Evolutionary conservation across 2,797 vertebrate genomes (phyloP), one percentile per base, ranked within the genome.

Genomic region (Diplodus sargus): DNA sequence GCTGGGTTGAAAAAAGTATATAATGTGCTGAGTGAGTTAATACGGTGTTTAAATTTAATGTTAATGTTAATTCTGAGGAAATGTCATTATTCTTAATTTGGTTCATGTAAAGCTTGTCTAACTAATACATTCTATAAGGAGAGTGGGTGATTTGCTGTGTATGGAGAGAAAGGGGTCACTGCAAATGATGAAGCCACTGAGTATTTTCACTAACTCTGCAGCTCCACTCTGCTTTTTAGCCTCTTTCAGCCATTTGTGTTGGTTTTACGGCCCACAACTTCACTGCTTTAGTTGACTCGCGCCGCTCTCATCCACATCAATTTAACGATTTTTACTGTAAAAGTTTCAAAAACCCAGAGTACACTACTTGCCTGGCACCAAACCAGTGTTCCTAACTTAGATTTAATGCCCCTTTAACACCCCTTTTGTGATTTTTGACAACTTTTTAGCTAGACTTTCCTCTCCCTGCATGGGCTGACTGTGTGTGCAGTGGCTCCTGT

Each of bases 1-100:
- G 45, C n/a, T 23, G 67, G 12, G 69, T 2, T 74, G 43, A 51
- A 81, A 70, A 74, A 70, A 23, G n/a, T n/a, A 57, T 22, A 30
- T 23, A 30, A 28, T 34, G 25, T 25, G 34, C 4, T 30, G 22
- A 49, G 16, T 20, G 43, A 57, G 17, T 60, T 59, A 64, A 54
- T n/a, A 59, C 4, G 0, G 15, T 52, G 68, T 63, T 85, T 75
- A 49, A 48, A 71, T 75, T n/a, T 39, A 28, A 22, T 20, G 70
- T 18, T 53, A 30, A 72, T 52, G 25, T 61, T 17, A 23, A 47
- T 54, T 23, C 14, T 23, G 20, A 16, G 5, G 15, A 51, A 65
- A 65, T 49, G 7, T 20, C 16, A 66, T 51, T 39, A 47, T 30
- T 43, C 25, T 23, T 34, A 49, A 65, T 65, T 47, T 57, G 52